Percentiles rank a stretch among this genome's conserved stretches.
These are phyloP conservation scores for Drosophila lutescens DNA, from an alignment of 2,888 invertebrate species.

Conservation along the genomic window DNA sequence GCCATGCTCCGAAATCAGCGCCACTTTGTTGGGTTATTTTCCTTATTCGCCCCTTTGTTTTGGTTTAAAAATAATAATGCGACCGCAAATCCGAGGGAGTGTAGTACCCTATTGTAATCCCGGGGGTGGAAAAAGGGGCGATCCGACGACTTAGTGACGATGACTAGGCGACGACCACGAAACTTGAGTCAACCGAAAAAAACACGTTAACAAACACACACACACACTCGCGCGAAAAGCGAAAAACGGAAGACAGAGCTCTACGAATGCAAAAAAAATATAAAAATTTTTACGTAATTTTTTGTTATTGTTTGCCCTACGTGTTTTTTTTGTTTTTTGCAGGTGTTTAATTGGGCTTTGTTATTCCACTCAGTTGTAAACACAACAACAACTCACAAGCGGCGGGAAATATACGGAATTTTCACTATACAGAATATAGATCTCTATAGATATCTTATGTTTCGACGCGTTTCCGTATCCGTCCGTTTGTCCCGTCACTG, in stretches of 20 bases:
- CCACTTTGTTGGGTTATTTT: slow-evolving; percentile 44
- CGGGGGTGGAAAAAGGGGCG: neutral
- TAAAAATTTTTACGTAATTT: slow-evolving; percentile 33
- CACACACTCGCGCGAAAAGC: slow-evolving; percentile 6
- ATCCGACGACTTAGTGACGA: slow-evolving; percentile 31
- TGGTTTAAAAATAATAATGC: neutral
- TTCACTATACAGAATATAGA: neutral
- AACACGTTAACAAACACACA: slow-evolving; percentile 21
- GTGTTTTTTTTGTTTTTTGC: slow-evolving; percentile 3
- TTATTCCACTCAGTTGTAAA: neutral
- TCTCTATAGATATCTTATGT: neutral
- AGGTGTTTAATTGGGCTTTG: slow-evolving; percentile 33
- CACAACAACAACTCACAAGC: slow-evolving; percentile 1
- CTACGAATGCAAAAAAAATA: slow-evolving; percentile 25
- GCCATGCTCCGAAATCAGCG: slow-evolving; percentile 77
- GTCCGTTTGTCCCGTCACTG: slow-evolving; percentile 28
- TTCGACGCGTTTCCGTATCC: slow-evolving; percentile 13
- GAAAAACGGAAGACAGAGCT: slow-evolving; percentile 31
- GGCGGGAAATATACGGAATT: neutral
- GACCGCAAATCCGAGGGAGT: too few species aligned
- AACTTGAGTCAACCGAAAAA: slow-evolving; percentile 36
- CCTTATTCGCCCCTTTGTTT: neutral
- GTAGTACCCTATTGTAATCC: neutral
- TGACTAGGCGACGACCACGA: slow-evolving; percentile 38
- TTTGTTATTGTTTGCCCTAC: slow-evolving; percentile 31